A percentile compares a stretch with the other conserved stretches of the same genome.
Conservation (phyloP, 2,888 invertebrate species). For the Athrips mouffetella region DNA sequence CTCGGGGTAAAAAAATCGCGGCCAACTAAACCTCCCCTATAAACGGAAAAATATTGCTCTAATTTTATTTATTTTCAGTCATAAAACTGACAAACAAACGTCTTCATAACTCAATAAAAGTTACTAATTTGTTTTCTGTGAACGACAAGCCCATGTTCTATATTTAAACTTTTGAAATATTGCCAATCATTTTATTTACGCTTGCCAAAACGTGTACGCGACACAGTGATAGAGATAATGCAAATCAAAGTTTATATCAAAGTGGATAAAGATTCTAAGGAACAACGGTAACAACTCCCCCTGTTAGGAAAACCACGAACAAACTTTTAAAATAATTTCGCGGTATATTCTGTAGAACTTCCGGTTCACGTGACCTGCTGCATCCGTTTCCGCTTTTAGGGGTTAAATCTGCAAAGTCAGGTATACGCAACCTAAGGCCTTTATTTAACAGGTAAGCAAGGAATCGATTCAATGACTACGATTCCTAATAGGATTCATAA, state of each 20-base stretch:
- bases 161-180: slow-evolving; percentile 54
- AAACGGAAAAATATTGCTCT: slow-evolving; percentile 1
- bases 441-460: no score
- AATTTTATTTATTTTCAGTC: not conserved
- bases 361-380: no score
- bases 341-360: no score
- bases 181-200: slow-evolving; percentile 46
- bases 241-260: not conserved
- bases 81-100: slow-evolving; percentile 14
- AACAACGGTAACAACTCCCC: no score
- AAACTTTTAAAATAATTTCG: no score
- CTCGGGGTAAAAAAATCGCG: slow-evolving; percentile 49
- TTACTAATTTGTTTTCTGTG: slow-evolving; percentile 23
- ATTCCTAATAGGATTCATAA: no score
- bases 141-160: slow-evolving; percentile 41
- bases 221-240: not conserved
- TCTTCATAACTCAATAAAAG: slow-evolving; percentile 20
- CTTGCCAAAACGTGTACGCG: slow-evolving; percentile 26
- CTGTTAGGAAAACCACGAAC: no score
- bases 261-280: no score
- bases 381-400: no score
- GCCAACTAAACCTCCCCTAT: slow-evolving; percentile 23
- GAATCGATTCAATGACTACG: no score
- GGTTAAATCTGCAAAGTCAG: no score
- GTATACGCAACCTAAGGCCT: no score